Evolutionary conservation across 2,888 invertebrate genomes (phyloP).

Genomic region (Anthophora plumipes): DNA sequence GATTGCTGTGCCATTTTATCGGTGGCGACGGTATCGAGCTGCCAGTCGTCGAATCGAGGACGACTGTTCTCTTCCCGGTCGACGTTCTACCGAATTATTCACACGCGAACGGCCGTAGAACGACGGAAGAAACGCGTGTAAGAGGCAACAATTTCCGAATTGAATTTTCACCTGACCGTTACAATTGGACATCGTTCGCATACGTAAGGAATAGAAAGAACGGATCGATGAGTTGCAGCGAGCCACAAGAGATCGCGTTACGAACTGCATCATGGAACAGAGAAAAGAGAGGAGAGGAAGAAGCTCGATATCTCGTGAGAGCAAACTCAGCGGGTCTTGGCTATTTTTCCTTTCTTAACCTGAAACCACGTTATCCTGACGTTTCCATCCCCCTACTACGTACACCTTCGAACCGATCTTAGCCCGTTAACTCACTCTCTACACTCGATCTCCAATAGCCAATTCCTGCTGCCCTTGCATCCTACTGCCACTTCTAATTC

Average conservation of each 20-base stretch:
- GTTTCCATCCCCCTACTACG: constrained; percentile 1
- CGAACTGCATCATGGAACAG: constrained; percentile 31
- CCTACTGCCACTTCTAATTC: constrained; percentile 55
- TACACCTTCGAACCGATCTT: not conserved
- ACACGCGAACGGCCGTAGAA: not conserved
- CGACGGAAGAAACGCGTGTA: constrained; percentile 8
- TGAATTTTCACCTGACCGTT: constrained; percentile 39
- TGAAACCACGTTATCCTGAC: constrained; percentile 52
- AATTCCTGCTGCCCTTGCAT: constrained; percentile 61
- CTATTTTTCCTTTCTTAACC: constrained; percentile 67
- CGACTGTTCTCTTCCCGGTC: not conserved
- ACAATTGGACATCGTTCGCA: constrained; percentile 39
- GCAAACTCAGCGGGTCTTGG: constrained; percentile 70
- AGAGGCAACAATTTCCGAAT: constrained; percentile 35
- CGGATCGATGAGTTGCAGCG: constrained; percentile 59
- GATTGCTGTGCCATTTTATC: not conserved
- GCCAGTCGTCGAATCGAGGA: constrained; percentile 13
- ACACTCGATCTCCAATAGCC: constrained; percentile 17
- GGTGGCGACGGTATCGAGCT: not conserved
- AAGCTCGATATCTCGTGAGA: constrained; percentile 67
- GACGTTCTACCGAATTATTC: constrained; percentile 41
- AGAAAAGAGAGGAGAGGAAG: constrained; percentile 1
- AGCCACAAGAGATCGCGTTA: constrained; percentile 57
- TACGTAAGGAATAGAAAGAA: constrained; percentile 49
- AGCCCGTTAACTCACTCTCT: constrained; percentile 30